phyloP scores from a whole-genome alignment of 2,797 vertebrate species.

The Pipistrellus nathusii region DNA sequence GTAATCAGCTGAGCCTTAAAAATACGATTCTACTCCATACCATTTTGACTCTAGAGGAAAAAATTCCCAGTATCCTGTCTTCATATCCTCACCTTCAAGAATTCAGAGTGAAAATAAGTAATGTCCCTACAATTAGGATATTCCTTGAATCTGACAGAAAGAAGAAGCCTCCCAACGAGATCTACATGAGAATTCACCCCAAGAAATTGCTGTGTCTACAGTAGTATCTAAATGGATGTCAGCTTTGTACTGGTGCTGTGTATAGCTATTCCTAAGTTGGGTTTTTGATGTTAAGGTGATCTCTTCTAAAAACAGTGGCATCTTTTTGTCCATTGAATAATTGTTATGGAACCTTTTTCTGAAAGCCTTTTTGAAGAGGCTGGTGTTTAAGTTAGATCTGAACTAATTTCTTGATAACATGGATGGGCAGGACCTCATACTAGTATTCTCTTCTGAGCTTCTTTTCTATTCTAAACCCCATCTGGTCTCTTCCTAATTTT shows the following conservation, averaged over 20 bases:
- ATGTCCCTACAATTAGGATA: conserved; percentile 88
- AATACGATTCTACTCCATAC: conserved; percentile 93
- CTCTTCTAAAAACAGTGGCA: neutral
- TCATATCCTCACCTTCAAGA: conserved; percentile 90
- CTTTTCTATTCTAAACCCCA: neutral
- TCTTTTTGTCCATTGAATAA: neutral
- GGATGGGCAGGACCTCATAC: neutral
- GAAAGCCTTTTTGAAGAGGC: neutral
- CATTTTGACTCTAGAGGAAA: conserved; percentile 94
- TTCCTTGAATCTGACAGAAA: conserved; percentile 92
- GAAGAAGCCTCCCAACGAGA: conserved; percentile 91
- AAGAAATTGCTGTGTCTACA: neutral
- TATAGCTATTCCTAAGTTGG: neutral
- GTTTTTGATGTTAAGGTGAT: conserved; percentile 16
- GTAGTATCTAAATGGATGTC: neutral
- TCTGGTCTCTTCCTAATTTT: neutral
- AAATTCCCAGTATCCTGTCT: conserved; percentile 87
- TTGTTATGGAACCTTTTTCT: neutral
- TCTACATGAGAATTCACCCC: conserved; percentile 77
- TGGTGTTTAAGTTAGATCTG: neutral
- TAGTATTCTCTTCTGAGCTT: neutral
- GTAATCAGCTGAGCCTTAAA: conserved; percentile 90
- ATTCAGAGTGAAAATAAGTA: conserved; percentile 90
- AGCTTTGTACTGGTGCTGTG: conserved; percentile 36
- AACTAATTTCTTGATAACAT: neutral